phyloP scores from a whole-genome alignment of 2,888 invertebrate species.

The Drosophila nr. perissopoda region DNA sequence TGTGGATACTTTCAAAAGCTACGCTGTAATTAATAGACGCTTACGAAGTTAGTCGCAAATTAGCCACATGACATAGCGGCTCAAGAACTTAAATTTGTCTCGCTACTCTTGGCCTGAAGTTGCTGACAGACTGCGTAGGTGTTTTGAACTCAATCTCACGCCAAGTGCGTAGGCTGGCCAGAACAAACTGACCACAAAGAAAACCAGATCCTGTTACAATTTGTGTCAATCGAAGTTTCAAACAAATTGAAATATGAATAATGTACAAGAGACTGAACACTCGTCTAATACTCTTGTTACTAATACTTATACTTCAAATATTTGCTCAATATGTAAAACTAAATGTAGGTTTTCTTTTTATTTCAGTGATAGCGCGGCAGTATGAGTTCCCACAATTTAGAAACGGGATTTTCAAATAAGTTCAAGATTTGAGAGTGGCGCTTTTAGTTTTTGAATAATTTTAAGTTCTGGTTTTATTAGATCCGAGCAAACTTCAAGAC shows the following conservation, averaged over 20 bases:
- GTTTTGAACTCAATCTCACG: conserved; percentile 32
- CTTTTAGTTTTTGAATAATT: background rate
- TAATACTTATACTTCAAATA: background rate
- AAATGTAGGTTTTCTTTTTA: background rate
- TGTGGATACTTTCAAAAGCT: conserved; percentile 38
- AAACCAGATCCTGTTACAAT: conserved; percentile 54
- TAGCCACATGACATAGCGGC: conserved; percentile 63
- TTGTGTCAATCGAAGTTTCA: conserved; percentile 25
- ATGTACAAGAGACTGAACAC: background rate
- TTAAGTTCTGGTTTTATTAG: background rate
- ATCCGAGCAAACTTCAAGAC: background rate
- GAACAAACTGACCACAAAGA: conserved; percentile 33
- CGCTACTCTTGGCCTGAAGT: conserved; percentile 36
- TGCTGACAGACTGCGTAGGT: conserved; percentile 42
- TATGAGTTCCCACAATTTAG: background rate
- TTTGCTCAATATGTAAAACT: background rate
- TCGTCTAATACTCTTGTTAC: conserved; percentile 1
- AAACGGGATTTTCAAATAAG: background rate
- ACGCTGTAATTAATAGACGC: conserved; percentile 70
- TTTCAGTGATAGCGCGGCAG: background rate
- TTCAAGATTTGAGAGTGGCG: background rate
- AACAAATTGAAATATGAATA: background rate
- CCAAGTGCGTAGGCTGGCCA: conserved; percentile 34
- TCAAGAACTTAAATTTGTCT: conserved; percentile 42
- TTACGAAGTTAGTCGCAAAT: conserved; percentile 64